Conservation (phyloP, 2,797 vertebrate genomes). For the Anableps anableps region DNA sequence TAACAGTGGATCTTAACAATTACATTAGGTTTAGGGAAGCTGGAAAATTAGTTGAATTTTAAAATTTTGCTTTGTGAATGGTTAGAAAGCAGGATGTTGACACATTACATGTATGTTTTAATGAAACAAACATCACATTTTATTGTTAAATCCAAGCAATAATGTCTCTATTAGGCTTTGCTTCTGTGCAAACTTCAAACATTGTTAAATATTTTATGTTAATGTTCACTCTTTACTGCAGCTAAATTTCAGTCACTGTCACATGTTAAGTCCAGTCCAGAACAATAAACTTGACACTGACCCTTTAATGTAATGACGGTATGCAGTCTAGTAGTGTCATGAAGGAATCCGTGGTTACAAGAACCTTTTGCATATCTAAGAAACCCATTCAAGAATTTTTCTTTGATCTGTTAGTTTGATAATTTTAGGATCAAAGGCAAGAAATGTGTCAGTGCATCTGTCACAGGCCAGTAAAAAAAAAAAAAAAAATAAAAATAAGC, state of each 20-base stretch:
- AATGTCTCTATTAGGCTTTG: background rate
- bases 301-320: background rate
- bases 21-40: background rate
- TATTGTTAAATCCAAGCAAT: background rate
- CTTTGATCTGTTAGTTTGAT: slow-evolving; percentile 30
- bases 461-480: slow-evolving; percentile 15
- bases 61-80: background rate
- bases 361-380: background rate
- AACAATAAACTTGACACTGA: background rate
- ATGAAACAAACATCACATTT: background rate
- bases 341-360: background rate
- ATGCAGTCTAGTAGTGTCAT: background rate
- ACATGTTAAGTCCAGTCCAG: background rate
- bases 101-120: background rate
- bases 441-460: slow-evolving; percentile 14
- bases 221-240: background rate
- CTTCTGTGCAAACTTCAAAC: background rate
- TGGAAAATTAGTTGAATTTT: background rate
- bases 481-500: slow-evolving; percentile 6
- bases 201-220: background rate
- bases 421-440: slow-evolving; percentile 26
- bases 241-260: background rate
- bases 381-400: slow-evolving; percentile 8
- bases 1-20: background rate
- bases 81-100: background rate